Conservation (phyloP, 2,888 invertebrate genomes). For the Cataglyphis rosenhaueri region DNA sequence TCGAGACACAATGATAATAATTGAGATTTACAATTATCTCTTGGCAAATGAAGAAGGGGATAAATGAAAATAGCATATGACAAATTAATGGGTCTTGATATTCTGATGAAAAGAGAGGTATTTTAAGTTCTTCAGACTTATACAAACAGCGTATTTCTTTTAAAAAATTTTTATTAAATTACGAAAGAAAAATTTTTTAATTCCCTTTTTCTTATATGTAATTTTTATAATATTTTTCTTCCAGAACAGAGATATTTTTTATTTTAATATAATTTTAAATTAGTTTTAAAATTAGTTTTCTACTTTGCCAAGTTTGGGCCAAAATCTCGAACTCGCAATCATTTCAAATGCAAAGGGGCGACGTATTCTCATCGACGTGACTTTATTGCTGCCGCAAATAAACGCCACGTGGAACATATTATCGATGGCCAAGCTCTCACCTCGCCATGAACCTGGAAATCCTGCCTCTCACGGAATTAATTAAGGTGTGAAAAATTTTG, state of each 20-base stretch:
- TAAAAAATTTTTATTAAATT: conserved; percentile 13
- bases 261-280: not conserved
- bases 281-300: not conserved
- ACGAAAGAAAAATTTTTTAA: not conserved
- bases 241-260: not conserved
- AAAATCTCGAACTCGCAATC: not conserved
- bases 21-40: not conserved
- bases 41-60: not conserved
- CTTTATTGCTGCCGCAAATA: conserved; percentile 50
- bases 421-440: conserved; percentile 40
- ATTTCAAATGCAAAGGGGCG: not conserved
- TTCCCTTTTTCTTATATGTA: not conserved
- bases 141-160: not conserved
- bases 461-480: conserved; percentile 64
- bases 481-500: conserved; percentile 77
- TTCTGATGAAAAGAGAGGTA: not conserved
- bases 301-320: not conserved
- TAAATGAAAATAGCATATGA: not conserved
- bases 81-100: not conserved
- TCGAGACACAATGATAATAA: not conserved
- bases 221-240: not conserved
- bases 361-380: conserved; percentile 25
- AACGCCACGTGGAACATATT: conserved; percentile 51
- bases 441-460: conserved; percentile 57
- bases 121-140: not conserved